These are phyloP conservation scores for Palythoa grandis DNA, from an alignment of 92 coral and sea anemone species.

Conservation along the genomic window DNA sequence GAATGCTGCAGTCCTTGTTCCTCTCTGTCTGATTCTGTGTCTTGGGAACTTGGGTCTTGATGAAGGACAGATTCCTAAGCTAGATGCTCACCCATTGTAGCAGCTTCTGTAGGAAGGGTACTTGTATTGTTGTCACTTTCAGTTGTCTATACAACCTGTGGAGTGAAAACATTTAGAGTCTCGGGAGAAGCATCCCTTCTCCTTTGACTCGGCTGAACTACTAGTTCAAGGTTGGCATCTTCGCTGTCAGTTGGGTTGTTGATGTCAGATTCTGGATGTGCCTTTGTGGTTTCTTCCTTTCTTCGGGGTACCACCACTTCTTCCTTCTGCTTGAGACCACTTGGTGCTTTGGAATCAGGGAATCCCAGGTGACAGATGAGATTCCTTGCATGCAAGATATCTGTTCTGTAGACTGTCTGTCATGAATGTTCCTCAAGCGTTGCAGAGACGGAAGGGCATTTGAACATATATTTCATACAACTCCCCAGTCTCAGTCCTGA, in stretches of 20 bases:
- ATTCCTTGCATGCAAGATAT: conserved; percentile 54
- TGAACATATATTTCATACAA: conserved; percentile 48
- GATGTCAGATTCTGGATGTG: conserved; percentile 10
- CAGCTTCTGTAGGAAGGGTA: conserved; percentile 8
- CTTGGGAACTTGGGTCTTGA: conserved; percentile 17
- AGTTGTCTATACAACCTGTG: background rate
- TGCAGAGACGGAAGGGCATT: conserved; percentile 63
- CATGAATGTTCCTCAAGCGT: conserved; percentile 65
- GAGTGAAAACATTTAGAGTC: conserved; percentile 29
- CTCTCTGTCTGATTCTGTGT: conserved; percentile 20
- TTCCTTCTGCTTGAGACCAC: background rate
- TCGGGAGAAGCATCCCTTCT: conserved; percentile 17
- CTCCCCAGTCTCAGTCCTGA: conserved; percentile 58
- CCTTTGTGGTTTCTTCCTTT: background rate
- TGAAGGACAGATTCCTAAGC: background rate
- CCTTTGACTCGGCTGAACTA: conserved; percentile 45
- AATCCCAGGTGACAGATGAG: conserved; percentile 45
- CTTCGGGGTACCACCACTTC: background rate
- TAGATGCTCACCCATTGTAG: background rate
- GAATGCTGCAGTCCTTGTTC: conserved; percentile 19
- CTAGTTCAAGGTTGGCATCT: conserved; percentile 30
- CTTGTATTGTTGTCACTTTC: background rate
- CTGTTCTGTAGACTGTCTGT: conserved; percentile 45
- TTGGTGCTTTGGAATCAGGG: conserved; percentile 21
- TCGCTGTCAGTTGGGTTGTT: conserved; percentile 3